Percentiles rank a stretch among this genome's conserved stretches.
phyloP scores from a whole-genome alignment of 2,888 invertebrate species.

The Cheilosia grossa region DNA sequence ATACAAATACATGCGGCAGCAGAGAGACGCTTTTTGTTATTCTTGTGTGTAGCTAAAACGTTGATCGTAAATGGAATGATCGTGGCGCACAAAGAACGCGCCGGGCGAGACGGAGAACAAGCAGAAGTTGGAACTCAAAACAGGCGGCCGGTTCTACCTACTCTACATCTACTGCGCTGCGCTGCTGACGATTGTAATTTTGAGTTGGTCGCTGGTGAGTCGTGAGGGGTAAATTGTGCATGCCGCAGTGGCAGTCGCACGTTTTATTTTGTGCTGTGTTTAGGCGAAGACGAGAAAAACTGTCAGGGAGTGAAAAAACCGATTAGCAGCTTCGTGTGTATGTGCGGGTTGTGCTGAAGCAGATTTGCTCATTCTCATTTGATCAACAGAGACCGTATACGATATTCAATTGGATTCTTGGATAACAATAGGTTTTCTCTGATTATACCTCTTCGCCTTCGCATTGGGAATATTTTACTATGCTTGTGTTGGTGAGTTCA shows the following conservation, averaged over 20 bases:
- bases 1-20: neutral
- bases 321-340: neutral
- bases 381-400: conserved; percentile 20
- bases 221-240: conserved; percentile 10
- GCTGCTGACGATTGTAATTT: neutral
- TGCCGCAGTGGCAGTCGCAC: neutral
- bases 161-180: neutral
- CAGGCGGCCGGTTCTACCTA: neutral
- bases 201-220: neutral
- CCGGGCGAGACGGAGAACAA: neutral
- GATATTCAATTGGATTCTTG: conserved; percentile 27
- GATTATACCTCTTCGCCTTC: neutral
- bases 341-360: neutral
- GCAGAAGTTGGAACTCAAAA: conserved; percentile 7
- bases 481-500: conserved; percentile 4
- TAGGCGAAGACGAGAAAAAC: conserved; percentile 12
- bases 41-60: conserved; percentile 36
- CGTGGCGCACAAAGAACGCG: neutral
- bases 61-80: conserved; percentile 59
- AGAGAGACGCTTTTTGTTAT: conserved; percentile 2
- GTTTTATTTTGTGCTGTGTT: conserved; percentile 19
- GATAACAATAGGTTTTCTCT: conserved; percentile 47
- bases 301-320: conserved; percentile 11
- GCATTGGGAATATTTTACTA: neutral
- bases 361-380: neutral